phyloP scores from a whole-genome alignment of 2,113 vertebrate species.

The Nothobranchius furzeri region DNA sequence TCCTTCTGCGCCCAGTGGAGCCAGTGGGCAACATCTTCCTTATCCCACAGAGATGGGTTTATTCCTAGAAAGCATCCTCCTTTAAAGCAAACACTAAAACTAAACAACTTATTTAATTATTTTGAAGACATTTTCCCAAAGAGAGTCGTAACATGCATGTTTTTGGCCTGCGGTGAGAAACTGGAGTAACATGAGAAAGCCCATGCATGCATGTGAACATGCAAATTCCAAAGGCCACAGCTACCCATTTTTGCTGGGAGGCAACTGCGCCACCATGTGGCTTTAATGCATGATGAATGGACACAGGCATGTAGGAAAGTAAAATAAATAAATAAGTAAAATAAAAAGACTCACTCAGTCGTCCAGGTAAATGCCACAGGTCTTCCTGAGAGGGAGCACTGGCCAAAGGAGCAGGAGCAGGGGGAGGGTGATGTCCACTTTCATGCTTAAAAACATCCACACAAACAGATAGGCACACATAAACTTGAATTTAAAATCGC shows the following conservation, averaged over 20 bases:
- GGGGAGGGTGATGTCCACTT: conserved; percentile 8
- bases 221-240: no score
- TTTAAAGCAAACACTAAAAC: no score
- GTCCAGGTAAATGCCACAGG: conserved; percentile 84
- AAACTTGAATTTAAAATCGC: neutral
- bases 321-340: no score
- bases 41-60: conserved; percentile 91
- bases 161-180: no score
- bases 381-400: conserved; percentile 59
- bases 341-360: conserved; percentile 79
- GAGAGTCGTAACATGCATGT: no score
- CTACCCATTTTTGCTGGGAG: no score
- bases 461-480: neutral
- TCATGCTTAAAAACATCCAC: conserved; percentile 43
- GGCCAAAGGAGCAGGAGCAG: conserved; percentile 21
- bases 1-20: conserved; percentile 91
- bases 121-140: no score
- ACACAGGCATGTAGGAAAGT: no score
- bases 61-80: conserved; percentile 77
- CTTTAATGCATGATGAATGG: no score
- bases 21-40: conserved; percentile 89
- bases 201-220: neutral
- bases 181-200: no score
- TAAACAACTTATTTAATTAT: no score
- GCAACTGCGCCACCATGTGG: no score